A percentile compares a stretch with the other conserved stretches of the same genome.
Evolutionary conservation across 2,113 vertebrate species (phyloP).

Genomic region (Sporophila hypoxantha): DNA sequence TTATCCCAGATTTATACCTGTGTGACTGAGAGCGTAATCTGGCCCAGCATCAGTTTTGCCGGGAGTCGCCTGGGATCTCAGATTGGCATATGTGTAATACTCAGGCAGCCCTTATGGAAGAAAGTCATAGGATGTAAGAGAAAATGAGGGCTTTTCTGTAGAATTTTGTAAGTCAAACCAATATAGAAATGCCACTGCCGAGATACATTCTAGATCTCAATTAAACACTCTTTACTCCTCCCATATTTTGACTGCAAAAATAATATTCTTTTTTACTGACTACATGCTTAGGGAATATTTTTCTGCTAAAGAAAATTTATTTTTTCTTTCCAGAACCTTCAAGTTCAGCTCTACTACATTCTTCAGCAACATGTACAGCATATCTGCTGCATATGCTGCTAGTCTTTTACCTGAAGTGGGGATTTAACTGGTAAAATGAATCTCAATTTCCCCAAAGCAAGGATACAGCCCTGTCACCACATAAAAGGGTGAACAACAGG

Average conservation of each 20-base stretch:
- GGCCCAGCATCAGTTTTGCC: not conserved
- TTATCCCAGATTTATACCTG: conserved; percentile 19
- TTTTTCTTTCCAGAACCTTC: not conserved
- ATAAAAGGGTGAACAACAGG: not conserved
- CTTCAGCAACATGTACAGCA: not conserved
- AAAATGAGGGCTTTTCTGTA: not conserved
- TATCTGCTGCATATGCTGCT: not conserved
- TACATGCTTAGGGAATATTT: not conserved
- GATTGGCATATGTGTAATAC: not conserved
- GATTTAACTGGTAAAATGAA: not conserved
- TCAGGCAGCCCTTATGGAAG: not conserved
- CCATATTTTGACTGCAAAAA: not conserved
- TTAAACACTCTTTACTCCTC: not conserved
- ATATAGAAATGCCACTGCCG: not conserved
- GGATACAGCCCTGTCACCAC: not conserved
- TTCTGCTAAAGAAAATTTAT: not conserved
- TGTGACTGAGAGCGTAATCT: not conserved
- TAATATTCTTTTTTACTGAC: not conserved
- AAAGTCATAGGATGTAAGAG: not conserved
- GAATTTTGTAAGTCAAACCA: not conserved
- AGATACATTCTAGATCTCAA: not conserved
- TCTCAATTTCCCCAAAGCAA: not conserved
- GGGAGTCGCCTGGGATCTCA: not conserved
- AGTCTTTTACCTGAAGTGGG: not conserved
- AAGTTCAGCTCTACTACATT: not conserved